These are phyloP conservation scores for Eledona agricola DNA, from an alignment of 2,888 invertebrate species.

Conservation along the genomic window DNA sequence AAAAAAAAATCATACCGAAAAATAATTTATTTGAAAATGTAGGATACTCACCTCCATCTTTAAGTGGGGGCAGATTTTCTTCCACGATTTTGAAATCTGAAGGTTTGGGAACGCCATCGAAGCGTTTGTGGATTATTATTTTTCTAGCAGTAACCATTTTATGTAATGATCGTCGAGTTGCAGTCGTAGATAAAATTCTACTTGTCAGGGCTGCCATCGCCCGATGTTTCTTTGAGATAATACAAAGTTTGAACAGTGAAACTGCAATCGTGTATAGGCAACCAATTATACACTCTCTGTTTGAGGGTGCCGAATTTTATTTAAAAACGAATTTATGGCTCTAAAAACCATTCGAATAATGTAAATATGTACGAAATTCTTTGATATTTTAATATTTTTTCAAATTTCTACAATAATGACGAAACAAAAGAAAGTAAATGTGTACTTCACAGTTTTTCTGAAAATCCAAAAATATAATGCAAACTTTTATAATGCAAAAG, in stretches of 20 bases:
- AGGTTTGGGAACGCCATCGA: slow-evolving; percentile 72
- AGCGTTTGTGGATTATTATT: slow-evolving; percentile 71
- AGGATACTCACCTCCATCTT: slow-evolving; percentile 71
- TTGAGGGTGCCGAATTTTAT: too few relatives aligned
- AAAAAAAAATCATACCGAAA: background rate
- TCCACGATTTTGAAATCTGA: slow-evolving; percentile 73
- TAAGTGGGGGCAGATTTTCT: slow-evolving; percentile 71
- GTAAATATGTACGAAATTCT: too few relatives aligned
- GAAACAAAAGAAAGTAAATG: too few relatives aligned
- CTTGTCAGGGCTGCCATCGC: slow-evolving; percentile 7
- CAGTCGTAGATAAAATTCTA: slow-evolving; percentile 7
- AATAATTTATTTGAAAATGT: too few relatives aligned
- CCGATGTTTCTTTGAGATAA: slow-evolving; percentile 10
- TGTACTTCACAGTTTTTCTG: too few relatives aligned
- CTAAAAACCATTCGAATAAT: too few relatives aligned
- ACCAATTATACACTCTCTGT: slow-evolving; percentile 9
- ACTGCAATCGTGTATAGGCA: slow-evolving; percentile 1
- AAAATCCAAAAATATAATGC: too few relatives aligned
- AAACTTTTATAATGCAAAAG: too few relatives aligned
- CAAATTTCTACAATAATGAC: too few relatives aligned
- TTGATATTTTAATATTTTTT: too few relatives aligned
- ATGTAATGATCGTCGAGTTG: slow-evolving; percentile 5
- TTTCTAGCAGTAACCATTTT: slow-evolving; percentile 62
- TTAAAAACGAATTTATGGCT: too few relatives aligned
- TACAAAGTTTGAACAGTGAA: background rate